Percentiles rank a stretch among this genome's conserved stretches.
Conservation (phyloP, 64 coral and sea anemone species). For the Acropora tenuis region DNA sequence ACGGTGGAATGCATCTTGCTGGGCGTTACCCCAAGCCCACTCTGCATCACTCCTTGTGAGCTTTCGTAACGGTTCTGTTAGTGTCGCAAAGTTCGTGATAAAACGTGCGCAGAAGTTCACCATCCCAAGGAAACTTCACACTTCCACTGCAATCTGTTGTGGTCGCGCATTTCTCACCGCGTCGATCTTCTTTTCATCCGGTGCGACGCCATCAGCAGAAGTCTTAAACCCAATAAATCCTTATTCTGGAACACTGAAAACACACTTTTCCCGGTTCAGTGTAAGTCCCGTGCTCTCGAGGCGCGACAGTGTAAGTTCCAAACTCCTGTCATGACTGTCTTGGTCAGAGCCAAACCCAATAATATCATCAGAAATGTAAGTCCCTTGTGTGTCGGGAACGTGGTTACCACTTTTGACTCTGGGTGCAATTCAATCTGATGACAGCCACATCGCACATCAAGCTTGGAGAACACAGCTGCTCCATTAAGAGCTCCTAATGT, state of each 20-base stretch:
- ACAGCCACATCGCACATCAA: background rate
- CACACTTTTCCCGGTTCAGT: constrained; percentile 12
- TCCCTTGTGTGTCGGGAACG: constrained; percentile 36
- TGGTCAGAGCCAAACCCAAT: background rate
- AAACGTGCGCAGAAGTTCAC: constrained; percentile 36
- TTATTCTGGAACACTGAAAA: constrained; percentile 50
- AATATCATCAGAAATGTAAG: constrained; percentile 25
- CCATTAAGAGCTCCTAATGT: constrained; percentile 8
- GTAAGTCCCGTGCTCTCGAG: constrained; percentile 3
- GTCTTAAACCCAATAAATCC: constrained; percentile 28
- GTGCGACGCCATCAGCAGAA: constrained; percentile 45
- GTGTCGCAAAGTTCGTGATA: constrained; percentile 26
- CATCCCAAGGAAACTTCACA: constrained; percentile 55
- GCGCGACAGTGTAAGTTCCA: background rate
- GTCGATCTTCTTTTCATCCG: constrained; percentile 39
- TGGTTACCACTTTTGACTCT: constrained; percentile 12
- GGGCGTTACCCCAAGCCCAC: constrained; percentile 1
- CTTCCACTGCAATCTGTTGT: constrained; percentile 29
- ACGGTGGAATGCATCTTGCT: constrained; percentile 10
- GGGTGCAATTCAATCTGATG: constrained; percentile 24
- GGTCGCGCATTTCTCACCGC: constrained; percentile 43
- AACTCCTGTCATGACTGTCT: background rate
- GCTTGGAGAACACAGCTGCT: constrained; percentile 33
- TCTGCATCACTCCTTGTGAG: background rate
- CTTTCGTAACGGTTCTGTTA: constrained; percentile 25